Evolutionary conservation across 2,888 invertebrate species (phyloP).

Genomic region (Tenodera sinensis): DNA sequence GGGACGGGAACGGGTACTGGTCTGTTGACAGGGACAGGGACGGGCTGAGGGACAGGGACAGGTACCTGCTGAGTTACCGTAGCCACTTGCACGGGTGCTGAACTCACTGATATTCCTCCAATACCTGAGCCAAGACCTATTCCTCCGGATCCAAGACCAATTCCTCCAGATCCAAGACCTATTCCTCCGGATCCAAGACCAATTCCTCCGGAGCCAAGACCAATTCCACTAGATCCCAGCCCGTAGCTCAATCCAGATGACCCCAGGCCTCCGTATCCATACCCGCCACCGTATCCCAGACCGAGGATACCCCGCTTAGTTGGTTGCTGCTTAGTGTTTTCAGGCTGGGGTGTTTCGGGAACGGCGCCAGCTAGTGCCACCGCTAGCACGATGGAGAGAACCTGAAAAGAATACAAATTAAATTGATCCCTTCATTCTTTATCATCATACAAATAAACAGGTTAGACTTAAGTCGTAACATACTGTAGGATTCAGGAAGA

Average conservation of each 20-base stretch:
- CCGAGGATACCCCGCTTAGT: neutral
- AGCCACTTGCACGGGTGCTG: neutral
- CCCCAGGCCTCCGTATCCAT: neutral
- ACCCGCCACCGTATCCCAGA: neutral
- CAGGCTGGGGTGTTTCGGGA: neutral
- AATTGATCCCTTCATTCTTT: too few species aligned
- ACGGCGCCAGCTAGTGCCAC: neutral
- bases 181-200: neutral
- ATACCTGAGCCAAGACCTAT: neutral
- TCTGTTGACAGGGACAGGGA: slow-evolving; percentile 8
- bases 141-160: neutral
- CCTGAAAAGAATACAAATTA: neutral
- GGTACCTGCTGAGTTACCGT: slow-evolving; percentile 6
- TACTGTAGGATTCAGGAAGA: too few species aligned
- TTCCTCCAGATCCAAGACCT: neutral
- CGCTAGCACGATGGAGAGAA: neutral
- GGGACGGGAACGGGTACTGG: neutral
- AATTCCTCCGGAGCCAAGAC: neutral
- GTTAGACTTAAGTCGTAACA: too few species aligned
- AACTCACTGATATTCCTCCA: neutral
- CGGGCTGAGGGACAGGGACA: neutral
- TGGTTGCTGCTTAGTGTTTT: too few species aligned
- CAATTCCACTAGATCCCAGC: neutral
- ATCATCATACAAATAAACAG: too few species aligned
- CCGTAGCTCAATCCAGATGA: neutral